A percentile compares a stretch with the other conserved stretches of the same genome.
These are phyloP conservation scores for Nematopogon swammerdamellus DNA, from an alignment of 2,888 invertebrate genomes.

Conservation along the genomic window DNA sequence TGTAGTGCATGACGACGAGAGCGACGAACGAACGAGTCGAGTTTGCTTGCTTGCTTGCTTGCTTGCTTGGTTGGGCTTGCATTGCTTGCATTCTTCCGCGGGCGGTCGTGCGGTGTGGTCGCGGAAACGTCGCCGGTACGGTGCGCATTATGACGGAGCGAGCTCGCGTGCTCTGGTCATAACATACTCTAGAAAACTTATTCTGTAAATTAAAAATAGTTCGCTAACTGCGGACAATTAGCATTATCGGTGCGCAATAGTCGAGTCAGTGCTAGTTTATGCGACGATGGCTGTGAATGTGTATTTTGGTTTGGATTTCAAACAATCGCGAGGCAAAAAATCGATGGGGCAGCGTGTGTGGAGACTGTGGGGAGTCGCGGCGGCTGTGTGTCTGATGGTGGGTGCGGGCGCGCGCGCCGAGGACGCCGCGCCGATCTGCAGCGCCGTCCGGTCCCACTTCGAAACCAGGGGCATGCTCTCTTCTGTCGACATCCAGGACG, in stretches of 20 bases:
- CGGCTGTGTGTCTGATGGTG: conserved; percentile 19
- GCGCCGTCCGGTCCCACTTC: conserved; percentile 47
- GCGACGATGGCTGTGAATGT: conserved; percentile 47
- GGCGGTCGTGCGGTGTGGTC: neutral
- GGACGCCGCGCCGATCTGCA: conserved; percentile 29
- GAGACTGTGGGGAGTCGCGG: conserved; percentile 32
- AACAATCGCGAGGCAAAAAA: conserved; percentile 50
- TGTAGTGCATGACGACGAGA: too few species aligned
- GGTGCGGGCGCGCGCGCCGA: conserved; percentile 31
- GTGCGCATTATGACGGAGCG: neutral
- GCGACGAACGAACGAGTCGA: too few species aligned
- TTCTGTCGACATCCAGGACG: conserved; percentile 42
- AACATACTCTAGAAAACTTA: neutral
- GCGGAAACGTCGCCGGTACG: neutral
- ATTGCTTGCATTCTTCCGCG: neutral
- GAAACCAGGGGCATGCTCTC: conserved; percentile 50
- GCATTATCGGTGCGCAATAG: neutral
- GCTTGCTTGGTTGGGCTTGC: too few species aligned
- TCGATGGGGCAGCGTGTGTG: conserved; percentile 33
- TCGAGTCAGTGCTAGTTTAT: conserved; percentile 9
- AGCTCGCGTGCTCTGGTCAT: neutral
- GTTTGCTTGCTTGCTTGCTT: too few species aligned
- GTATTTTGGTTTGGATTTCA: conserved; percentile 37
- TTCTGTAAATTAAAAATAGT: neutral
- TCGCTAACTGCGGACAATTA: neutral